Percentiles rank a stretch among this genome's conserved stretches.
Evolutionary conservation across 1,140 invertebrate species (phyloP).

Genomic region (Heliconius nattereri): DNA sequence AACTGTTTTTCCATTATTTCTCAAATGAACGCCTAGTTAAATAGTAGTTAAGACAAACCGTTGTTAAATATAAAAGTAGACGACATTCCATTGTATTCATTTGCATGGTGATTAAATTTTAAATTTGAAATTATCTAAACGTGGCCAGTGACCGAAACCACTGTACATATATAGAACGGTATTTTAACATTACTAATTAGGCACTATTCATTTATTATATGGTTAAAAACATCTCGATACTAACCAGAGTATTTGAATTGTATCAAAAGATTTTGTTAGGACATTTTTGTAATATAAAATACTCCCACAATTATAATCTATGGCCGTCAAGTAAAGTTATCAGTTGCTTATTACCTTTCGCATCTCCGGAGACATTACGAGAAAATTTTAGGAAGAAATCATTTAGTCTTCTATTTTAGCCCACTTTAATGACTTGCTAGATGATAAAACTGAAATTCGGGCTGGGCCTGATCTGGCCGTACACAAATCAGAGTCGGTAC

Average conservation of each 20-base stretch:
- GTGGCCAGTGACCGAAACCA: conserved; percentile 21
- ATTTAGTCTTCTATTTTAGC: too few relatives aligned
- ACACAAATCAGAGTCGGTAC: too few relatives aligned
- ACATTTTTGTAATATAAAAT: neutral
- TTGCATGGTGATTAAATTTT: conserved; percentile 19
- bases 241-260: neutral
- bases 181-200: conserved; percentile 20
- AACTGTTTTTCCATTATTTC: conserved; percentile 5
- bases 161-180: conserved; percentile 19
- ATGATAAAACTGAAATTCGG: too few relatives aligned
- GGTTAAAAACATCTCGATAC: neutral
- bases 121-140: conserved; percentile 21
- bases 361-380: too few relatives aligned
- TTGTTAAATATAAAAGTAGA: conserved; percentile 13
- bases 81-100: conserved; percentile 19
- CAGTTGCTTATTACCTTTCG: too few relatives aligned
- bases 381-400: too few relatives aligned
- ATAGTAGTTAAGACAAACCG: conserved; percentile 7
- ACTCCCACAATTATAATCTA: neutral
- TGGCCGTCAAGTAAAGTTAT: neutral
- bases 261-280: neutral
- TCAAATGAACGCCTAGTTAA: conserved; percentile 8
- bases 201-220: neutral
- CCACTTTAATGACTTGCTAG: too few relatives aligned
- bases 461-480: too few relatives aligned